Conservation (phyloP, 2,113 vertebrate genomes). For the Pachycephala philippinensis region DNA sequence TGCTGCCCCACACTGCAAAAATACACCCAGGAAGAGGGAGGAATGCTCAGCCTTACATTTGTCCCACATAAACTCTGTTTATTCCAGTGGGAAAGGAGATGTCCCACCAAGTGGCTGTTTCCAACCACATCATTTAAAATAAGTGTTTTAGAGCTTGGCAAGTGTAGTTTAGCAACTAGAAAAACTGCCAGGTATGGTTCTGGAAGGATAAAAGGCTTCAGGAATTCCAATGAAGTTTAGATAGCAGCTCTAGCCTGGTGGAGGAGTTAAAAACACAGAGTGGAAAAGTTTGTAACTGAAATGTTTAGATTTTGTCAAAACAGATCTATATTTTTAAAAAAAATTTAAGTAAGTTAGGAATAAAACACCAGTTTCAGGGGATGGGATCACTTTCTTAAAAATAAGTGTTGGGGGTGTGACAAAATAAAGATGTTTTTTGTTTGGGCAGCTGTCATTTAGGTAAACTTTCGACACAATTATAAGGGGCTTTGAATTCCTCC, state of each 20-base stretch:
- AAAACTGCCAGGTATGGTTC: not conserved
- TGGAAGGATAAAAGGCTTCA: not conserved
- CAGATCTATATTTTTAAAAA: fast-evolving
- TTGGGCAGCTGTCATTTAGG: not conserved
- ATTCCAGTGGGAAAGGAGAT: not conserved
- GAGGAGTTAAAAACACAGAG: not conserved
- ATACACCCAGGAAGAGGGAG: not conserved
- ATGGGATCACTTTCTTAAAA: not conserved
- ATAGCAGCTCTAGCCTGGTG: not conserved
- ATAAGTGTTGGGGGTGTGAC: not conserved
- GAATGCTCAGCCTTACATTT: not conserved
- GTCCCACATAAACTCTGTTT: not conserved
- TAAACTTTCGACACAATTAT: not conserved
- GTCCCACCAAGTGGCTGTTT: not conserved
- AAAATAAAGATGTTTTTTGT: not conserved
- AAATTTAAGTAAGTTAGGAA: not conserved
- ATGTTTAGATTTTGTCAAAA: not conserved
- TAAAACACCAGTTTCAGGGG: not conserved
- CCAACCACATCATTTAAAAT: not conserved
- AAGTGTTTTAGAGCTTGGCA: not conserved
- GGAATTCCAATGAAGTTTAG: not conserved
- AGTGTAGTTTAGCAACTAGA: not conserved
- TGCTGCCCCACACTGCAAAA: not conserved
- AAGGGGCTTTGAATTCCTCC: not conserved
- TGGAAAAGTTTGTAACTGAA: not conserved